phyloP scores from a whole-genome alignment of 92 coral and sea anemone genomes.

The Micromussa lordhowensis region DNA sequence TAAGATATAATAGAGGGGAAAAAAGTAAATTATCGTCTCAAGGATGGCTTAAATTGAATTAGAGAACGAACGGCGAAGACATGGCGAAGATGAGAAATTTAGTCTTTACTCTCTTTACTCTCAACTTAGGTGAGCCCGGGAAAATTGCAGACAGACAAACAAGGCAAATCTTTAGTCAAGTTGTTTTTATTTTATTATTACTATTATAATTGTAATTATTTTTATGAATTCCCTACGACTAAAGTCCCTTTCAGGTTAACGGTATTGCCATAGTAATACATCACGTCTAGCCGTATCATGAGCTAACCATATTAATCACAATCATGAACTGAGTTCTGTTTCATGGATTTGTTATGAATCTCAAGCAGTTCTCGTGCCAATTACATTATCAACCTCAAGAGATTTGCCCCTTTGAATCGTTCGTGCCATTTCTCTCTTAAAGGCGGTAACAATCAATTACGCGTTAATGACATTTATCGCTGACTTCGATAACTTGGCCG shows the following conservation, averaged over 20 bases:
- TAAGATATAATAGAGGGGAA: too few species aligned
- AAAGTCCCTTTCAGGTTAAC: not conserved
- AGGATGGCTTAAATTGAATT: too few species aligned
- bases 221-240: not conserved
- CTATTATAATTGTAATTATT: too few species aligned
- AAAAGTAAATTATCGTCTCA: too few species aligned
- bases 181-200: too few species aligned
- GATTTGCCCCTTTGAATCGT: not conserved
- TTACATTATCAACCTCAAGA: not conserved
- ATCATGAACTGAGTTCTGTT: not conserved
- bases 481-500: not conserved
- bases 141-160: too few species aligned
- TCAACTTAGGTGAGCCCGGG: too few species aligned
- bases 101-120: too few species aligned
- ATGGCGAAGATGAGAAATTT: too few species aligned
- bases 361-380: not conserved
- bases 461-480: not conserved
- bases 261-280: not conserved
- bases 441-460: slow-evolving; percentile 7
- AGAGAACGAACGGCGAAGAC: too few species aligned
- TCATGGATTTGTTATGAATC: not conserved
- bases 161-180: too few species aligned
- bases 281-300: not conserved
- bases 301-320: not conserved
- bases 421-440: not conserved